Evolutionary conservation across 2,888 invertebrate genomes (phyloP), one percentile per base, ranked within the genome.

Genomic region (Leptinotarsa tumamoca): DNA sequence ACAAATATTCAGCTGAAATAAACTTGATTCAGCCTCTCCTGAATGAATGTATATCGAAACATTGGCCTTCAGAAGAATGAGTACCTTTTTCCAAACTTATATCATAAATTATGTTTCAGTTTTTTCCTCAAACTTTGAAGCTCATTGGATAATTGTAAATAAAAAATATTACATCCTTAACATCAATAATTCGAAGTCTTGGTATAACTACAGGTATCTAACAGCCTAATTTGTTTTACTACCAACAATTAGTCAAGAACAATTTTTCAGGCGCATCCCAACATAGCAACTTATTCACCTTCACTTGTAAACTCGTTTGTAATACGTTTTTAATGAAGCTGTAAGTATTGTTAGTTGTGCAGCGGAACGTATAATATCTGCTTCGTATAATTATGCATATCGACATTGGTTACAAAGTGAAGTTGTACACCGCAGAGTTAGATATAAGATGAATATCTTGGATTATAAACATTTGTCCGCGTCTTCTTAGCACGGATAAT

Each of bases 351-450:
- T 63, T 43, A 63, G 63, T 33, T 43, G 63, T 10, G n/a, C 17
- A 43, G 63, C 63, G n/a, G 33, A 63, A 63, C 17, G 43, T n/a
- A 5, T 63, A 33, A 43, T 43, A 63, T 63, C 63, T 43, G n/a
- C 1, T 33, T 43, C 14, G 43, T 63, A 63, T 18, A 63, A 63
- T 63, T 63, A 63, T 43, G 63, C 43, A 43, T 43, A 43, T 63
- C 63, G 63, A 63, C 43, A 43, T 63, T n/a, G 43, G 63, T n/a
- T 63, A 63, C 63, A 43, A 63, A 33, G 27, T n/a, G 43, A 63
- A 43, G 14, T n/a, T 43, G 43, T 43, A n/a, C 27, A 63, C 63
- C n/a, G 15, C 27, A 18, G 4, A 58, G 15, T 58, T 15, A 23
- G 58, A n/a, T 27, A 63, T 43, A 17, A 18, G 33, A 63, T 63